These are phyloP conservation scores for Archocentrus centrarchus DNA, from an alignment of 2,113 vertebrate species.

Conservation along the genomic window DNA sequence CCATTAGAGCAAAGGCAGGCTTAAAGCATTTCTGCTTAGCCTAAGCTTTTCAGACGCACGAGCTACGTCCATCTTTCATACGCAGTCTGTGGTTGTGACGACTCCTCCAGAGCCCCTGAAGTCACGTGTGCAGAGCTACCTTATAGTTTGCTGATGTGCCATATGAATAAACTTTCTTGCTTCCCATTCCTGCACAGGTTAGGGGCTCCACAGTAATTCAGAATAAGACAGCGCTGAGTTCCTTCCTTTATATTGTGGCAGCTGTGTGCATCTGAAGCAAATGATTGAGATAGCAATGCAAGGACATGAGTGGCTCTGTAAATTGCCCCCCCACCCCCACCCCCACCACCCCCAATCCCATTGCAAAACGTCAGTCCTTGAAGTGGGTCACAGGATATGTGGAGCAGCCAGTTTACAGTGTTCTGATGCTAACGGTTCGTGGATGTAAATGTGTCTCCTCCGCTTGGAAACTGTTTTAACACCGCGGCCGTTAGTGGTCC, in stretches of 20 bases:
- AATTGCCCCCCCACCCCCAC: background rate
- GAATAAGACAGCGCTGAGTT: background rate
- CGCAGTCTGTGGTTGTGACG: background rate
- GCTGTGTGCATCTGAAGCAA: background rate
- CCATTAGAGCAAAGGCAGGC: background rate
- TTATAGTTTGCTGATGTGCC: background rate
- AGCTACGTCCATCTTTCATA: background rate
- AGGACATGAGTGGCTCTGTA: background rate
- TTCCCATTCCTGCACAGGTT: background rate
- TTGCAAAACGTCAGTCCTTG: background rate
- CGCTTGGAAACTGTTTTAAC: background rate
- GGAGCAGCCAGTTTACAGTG: background rate
- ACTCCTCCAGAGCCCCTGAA: background rate
- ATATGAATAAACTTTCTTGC: background rate
- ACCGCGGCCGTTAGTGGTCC: background rate
- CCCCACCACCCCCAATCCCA: too few relatives aligned
- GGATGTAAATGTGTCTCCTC: constrained; percentile 2
- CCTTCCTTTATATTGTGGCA: too few relatives aligned
- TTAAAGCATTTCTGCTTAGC: background rate
- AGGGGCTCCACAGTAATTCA: background rate
- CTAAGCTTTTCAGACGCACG: too few relatives aligned
- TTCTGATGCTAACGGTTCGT: constrained; percentile 12
- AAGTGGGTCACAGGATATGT: background rate
- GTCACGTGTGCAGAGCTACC: background rate
- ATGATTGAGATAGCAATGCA: background rate